Evolutionary conservation across 2,113 vertebrate species (phyloP), one percentile per base, ranked within the genome.

Genomic region (Cryptotis parvus): DNA sequence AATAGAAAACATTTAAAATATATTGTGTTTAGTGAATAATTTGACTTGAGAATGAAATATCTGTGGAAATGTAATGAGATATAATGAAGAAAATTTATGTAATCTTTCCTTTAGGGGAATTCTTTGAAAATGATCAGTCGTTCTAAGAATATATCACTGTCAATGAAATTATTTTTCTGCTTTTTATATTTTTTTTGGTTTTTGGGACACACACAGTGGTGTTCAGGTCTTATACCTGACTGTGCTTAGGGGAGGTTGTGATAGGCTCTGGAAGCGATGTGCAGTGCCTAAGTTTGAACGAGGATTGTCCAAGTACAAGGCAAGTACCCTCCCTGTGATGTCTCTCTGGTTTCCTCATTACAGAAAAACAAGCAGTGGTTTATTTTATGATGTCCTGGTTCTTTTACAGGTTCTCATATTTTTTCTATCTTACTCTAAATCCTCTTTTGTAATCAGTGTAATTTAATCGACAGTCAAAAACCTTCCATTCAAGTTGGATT

Each of bases 361-460:
- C 0, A 11, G 10, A 68, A 79, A 41, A 3, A 1, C 14, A 84
- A 31, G 15, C 31, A 61, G 20, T 37, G 24, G 75, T 27, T 41
- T n/a, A 9, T 6, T 43, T 16, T 58, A 12, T 2, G 63, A 74
- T 63, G 4, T 22, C 29, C 89, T 74, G 4, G 15, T 82, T 41
- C 20, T 88, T 65, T 77, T n/a, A 73, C 4, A 45, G 41, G 31
- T 26, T 29, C 20, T 72, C 58, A 2, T 85, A 11, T 75, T 72
- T 86, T n/a, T 37, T n/a, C 24, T 45, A 1, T 65, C 83, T 85
- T 35, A 75, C 66, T 92, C 72, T 4, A 88, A 81, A 70, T 72
- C 6, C 18, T 5, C 31, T 4, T 18, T 87, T 90, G 33, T 72
- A 26, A 26, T 89, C 58, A 55, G 83, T 89, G 61, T 26, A 81